Evolutionary conservation across 2,113 vertebrate genomes (phyloP).

Genomic region (Clarias batrachus): DNA sequence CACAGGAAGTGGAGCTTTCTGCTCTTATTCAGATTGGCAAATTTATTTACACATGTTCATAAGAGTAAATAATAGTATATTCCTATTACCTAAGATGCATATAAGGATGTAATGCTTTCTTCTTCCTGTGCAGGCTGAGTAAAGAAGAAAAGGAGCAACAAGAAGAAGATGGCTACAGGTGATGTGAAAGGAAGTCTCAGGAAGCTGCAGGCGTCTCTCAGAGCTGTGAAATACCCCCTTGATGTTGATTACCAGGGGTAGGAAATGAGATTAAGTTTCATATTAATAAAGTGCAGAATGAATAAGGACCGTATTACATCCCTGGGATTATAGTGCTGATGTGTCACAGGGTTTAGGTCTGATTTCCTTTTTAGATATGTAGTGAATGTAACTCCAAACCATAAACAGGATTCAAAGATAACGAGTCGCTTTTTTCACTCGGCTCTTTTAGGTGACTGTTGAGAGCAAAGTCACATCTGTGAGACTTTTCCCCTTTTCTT

Average conservation of each 20-base stretch:
- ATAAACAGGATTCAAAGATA: neutral
- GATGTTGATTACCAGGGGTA: slow-evolving; percentile 86
- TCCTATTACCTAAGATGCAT: too few species aligned
- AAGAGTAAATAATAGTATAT: too few species aligned
- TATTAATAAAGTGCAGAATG: neutral
- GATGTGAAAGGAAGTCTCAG: slow-evolving; percentile 85
- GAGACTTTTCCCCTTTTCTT: neutral
- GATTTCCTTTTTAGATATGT: neutral
- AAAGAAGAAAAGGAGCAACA: neutral
- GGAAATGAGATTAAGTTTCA: neutral
- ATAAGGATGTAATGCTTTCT: too few species aligned
- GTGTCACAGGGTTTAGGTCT: neutral
- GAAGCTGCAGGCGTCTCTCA: slow-evolving; percentile 84
- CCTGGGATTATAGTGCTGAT: neutral
- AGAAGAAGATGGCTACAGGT: slow-evolving; percentile 78
- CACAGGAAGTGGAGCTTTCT: neutral
- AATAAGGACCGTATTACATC: neutral
- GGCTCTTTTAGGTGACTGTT: neutral
- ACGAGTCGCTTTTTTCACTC: neutral
- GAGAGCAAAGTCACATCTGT: neutral
- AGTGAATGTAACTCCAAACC: neutral
- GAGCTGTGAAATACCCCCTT: slow-evolving; percentile 80
- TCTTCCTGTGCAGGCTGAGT: neutral
- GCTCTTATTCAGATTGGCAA: neutral
- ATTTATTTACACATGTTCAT: neutral